A percentile compares a stretch with the other conserved stretches of the same genome.
Conservation (phyloP, 1,140 invertebrate species). For the Apocrypta bakeri region DNA sequence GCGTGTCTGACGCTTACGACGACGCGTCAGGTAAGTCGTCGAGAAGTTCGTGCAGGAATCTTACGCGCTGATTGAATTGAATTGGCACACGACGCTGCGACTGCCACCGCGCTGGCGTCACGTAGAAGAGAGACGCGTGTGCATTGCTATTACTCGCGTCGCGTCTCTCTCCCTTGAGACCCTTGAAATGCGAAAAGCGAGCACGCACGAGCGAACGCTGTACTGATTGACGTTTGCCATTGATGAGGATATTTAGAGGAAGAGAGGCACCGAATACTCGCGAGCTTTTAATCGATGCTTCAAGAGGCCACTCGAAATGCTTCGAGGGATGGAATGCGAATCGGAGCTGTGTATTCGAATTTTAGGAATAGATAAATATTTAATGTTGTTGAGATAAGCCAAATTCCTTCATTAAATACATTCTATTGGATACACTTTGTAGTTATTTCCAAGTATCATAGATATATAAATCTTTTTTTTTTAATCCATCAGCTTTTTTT, state of each 20-base stretch:
- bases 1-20: not conserved
- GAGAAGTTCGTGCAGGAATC: conserved; percentile 38
- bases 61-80: conserved; percentile 49
- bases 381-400: too few species aligned
- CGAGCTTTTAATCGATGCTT: not conserved
- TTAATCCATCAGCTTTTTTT: too few species aligned
- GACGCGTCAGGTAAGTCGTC: conserved; percentile 14
- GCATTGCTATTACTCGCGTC: not conserved
- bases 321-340: not conserved
- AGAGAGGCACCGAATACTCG: not conserved
- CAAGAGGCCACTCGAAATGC: not conserved
- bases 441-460: too few species aligned
- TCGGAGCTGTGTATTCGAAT: not conserved
- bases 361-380: not conserved
- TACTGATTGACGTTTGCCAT: not conserved
- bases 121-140: conserved; percentile 2
- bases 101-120: conserved; percentile 37
- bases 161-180: not conserved
- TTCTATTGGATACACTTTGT: too few species aligned
- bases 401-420: too few species aligned
- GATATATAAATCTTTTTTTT: too few species aligned
- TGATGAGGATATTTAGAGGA: not conserved
- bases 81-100: conserved; percentile 31
- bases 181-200: not conserved
- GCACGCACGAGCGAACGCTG: not conserved